Base-by-base conservation (phyloP, 2,797 vertebrate genomes). In the Falco rusticolus region DNA sequence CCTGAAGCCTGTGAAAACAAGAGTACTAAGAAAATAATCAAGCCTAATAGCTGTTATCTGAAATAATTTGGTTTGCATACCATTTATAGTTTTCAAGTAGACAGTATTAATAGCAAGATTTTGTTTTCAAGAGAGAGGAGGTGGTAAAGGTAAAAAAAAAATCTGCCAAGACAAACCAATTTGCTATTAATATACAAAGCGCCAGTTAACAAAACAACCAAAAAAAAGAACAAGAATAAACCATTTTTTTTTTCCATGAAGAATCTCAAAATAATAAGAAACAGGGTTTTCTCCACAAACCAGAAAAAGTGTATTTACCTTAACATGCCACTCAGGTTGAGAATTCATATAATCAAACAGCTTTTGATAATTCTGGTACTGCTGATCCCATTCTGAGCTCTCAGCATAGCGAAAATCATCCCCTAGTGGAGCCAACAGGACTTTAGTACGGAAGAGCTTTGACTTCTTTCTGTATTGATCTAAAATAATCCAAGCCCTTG, bases 391-490 rank as follows among this genome's bases (percentile, higher is more conserved):
- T 91, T 99, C 99, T 4, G 97, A 97, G 45, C 98, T 97, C 70
- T 99, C 99, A 8, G 47, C 59, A 56, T 98, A 99, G 21, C 99
- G 98, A 84, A 99, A 99, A 97, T 99, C 99, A 81, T 99, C 99
- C 11, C 99, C 99, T 1, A 99, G 97, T 3, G 99, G 99, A 80
- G 97, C 98, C 64, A 99, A 95, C 5, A 99, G 97, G 74, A 99
- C 99, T 18, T 98, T 98, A 6, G 98, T 98, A 13, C 98, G 99
- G 92, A 98, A 99, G 77, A 99, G 99, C 53, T 98, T 98, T 54
- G 99, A 99, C 97, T 99, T 99, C 97, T 99, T 99, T 33, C 99
- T 98, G 96, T 99, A 99, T 86, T 99, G 99, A 93, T 99, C 99
- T 96, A 99, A 97, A 80, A 99, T 97, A 94, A 99, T 96, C 83